Conservation (phyloP, 53 echinoderm and acorn worm genomes). For the Zoroaster sp. region DNA sequence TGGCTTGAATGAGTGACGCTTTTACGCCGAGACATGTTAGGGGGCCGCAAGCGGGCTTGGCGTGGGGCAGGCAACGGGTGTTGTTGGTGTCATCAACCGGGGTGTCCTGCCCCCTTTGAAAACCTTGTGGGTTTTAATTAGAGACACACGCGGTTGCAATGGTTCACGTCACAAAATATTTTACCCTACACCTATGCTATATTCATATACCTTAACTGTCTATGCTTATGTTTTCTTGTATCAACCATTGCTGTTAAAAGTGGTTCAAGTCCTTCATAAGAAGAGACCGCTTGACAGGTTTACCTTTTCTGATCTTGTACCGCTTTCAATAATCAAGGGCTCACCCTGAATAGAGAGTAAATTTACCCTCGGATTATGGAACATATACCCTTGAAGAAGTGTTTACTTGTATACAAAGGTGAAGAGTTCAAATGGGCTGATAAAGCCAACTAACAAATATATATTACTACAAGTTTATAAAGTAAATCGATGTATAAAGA, state of each 20-base stretch:
- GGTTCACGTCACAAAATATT: no score
- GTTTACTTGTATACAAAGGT: conserved; percentile 14
- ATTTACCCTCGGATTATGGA: conserved; percentile 25
- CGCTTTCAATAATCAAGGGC: conserved; percentile 13
- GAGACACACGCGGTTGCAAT: no score
- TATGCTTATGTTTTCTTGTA: neutral
- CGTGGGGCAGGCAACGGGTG: neutral
- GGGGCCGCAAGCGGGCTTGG: neutral
- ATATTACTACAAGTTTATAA: no score
- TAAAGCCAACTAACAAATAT: neutral
- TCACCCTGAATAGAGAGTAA: conserved; percentile 16
- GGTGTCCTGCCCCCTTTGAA: no score
- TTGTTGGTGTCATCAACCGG: neutral
- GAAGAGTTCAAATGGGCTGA: conserved; percentile 1
- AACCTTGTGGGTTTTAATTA: no score
- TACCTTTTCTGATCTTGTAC: neutral
- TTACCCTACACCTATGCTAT: no score
- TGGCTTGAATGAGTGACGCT: neutral
- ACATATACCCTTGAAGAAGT: conserved; percentile 17
- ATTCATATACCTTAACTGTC: neutral
- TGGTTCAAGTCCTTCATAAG: neutral
- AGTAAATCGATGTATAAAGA: no score
- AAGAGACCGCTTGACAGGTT: neutral
- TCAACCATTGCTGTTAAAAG: neutral
- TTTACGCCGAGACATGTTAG: neutral